Conservation (phyloP, 1,140 invertebrate species). For the Orussus abietinus region DNA sequence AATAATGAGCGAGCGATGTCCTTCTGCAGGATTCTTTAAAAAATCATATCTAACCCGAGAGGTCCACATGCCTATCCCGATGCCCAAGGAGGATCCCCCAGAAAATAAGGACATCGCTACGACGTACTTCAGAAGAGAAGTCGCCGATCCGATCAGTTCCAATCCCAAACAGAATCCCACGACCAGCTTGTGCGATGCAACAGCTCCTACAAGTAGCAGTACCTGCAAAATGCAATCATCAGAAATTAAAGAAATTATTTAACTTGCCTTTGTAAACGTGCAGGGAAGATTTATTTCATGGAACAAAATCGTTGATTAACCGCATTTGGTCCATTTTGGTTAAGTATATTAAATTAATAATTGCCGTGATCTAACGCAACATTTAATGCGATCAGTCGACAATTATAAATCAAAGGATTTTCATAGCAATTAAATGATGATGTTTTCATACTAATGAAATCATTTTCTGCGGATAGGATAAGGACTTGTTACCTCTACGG, state of each 20-base stretch:
- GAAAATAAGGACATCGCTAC: constrained; percentile 63
- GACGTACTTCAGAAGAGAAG: constrained; percentile 53
- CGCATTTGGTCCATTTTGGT: no score
- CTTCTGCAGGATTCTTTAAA: no score
- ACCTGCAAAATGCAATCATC: constrained; percentile 52
- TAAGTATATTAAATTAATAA: no score
- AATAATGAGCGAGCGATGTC: no score
- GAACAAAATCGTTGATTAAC: no score
- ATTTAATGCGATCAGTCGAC: no score
- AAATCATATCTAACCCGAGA: constrained; percentile 29
- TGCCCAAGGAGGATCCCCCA: constrained; percentile 63
- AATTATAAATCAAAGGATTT: no score
- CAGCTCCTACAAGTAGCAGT: constrained; percentile 65
- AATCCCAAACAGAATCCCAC: constrained; percentile 75
- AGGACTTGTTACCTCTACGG: constrained; percentile 57
- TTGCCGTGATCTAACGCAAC: no score
- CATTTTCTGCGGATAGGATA: background rate
- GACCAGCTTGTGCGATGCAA: constrained; percentile 73
- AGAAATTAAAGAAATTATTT: background rate
- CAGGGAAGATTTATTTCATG: no score
- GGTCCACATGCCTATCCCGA: constrained; percentile 58
- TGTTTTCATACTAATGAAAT: background rate
- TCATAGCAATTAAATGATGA: no score
- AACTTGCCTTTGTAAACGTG: no score
- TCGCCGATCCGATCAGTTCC: constrained; percentile 58